Evolutionary conservation across 2,888 invertebrate species (phyloP).

Genomic region (Acronicta leporina): DNA sequence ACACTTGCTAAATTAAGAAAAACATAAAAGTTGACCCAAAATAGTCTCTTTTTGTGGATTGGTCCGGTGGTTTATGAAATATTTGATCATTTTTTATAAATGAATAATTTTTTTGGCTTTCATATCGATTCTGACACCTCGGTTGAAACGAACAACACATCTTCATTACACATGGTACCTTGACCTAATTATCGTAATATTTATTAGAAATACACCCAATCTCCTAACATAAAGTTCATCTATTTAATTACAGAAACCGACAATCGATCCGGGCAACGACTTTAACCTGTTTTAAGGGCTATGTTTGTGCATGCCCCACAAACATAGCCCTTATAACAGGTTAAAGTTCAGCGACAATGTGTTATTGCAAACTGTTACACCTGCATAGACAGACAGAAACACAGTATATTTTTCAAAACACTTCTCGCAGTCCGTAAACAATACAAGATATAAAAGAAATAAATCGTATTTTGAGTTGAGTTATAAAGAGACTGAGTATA

Average conservation of each 20-base stretch:
- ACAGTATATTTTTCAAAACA: constrained; percentile 32
- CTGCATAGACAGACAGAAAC: constrained; percentile 5
- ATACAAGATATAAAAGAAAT: constrained; percentile 11
- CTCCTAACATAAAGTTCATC: constrained; percentile 47
- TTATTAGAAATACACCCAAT: constrained; percentile 10
- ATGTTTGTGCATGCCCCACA: too few species aligned
- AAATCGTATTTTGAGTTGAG: constrained; percentile 17
- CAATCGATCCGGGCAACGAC: constrained; percentile 71
- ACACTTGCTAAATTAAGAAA: too few species aligned
- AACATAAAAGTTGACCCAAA: too few species aligned
- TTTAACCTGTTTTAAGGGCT: too few species aligned
- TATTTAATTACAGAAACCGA: constrained; percentile 54
- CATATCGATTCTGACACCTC: too few species aligned
- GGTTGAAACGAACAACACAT: too few species aligned
- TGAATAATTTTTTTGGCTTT: too few species aligned
- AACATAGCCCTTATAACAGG: constrained; percentile 57
- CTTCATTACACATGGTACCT: background rate
- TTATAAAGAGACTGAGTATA: constrained; percentile 16
- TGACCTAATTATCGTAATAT: background rate
- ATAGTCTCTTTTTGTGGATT: too few species aligned
- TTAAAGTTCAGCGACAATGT: constrained; percentile 46
- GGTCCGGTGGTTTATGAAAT: too few species aligned
- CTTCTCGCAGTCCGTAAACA: constrained; percentile 13
- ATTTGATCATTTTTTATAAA: too few species aligned
- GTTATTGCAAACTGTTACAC: constrained; percentile 31